A percentile compares a stretch with the other conserved stretches of the same genome.
These are phyloP conservation scores for Sternotherus odoratus DNA, from an alignment of 2,797 vertebrate genomes.

Conservation along the genomic window DNA sequence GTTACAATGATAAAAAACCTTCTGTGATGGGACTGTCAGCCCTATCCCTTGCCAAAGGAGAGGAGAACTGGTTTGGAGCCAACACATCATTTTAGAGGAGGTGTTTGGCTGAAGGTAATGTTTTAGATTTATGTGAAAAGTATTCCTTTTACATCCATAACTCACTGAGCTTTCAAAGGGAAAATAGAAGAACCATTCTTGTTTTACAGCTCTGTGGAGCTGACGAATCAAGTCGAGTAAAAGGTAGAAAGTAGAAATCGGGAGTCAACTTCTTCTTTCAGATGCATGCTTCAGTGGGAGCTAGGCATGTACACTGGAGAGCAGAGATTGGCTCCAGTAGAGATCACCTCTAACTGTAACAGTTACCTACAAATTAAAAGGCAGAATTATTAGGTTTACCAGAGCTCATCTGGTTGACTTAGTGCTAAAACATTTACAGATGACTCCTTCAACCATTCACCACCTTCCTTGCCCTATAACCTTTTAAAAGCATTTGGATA, in stretches of 20 bases:
- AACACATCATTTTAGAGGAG: background rate
- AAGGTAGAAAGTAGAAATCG: background rate
- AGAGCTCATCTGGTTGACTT: background rate
- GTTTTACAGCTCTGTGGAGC: background rate
- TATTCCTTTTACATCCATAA: background rate
- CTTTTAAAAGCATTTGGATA: background rate
- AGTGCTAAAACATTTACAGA: background rate
- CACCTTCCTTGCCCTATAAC: background rate
- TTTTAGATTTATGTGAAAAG: slow-evolving; percentile 3
- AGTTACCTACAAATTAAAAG: background rate
- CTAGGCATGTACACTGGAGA: background rate
- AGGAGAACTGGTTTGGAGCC: fast-evolving
- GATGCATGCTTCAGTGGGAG: background rate
- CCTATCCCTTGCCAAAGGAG: slow-evolving; percentile 29
- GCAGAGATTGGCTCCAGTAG: background rate
- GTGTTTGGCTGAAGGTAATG: background rate
- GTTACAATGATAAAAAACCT: slow-evolving; percentile 62
- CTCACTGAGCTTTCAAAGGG: background rate
- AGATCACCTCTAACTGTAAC: background rate
- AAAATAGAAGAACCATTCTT: background rate
- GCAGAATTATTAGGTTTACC: background rate
- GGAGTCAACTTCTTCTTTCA: background rate
- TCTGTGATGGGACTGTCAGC: background rate
- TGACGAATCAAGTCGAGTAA: background rate
- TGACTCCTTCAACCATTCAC: background rate